Percentiles rank a stretch among this genome's conserved stretches.
Conservation (phyloP, 2,888 invertebrate genomes). For the Blastobasis lacticolella region DNA sequence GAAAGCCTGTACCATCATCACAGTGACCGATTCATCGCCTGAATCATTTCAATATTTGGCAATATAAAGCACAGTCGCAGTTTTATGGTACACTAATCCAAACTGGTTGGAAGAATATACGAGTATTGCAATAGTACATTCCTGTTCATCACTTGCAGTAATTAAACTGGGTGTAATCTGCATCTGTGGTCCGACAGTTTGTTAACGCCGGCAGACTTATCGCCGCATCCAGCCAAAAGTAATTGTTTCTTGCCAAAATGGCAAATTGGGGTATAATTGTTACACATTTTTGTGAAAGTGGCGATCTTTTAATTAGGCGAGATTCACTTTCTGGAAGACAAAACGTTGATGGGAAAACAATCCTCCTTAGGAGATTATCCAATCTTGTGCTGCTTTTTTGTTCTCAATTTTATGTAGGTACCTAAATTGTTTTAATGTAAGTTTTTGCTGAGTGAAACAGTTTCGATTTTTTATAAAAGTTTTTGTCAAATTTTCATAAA, state of each 20-base stretch:
- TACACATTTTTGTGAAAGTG: slow-evolving; percentile 20
- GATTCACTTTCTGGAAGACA: too few species aligned
- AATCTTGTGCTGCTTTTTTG: neutral
- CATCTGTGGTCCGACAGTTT: slow-evolving; percentile 3
- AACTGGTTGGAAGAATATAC: too few species aligned
- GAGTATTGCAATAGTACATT: too few species aligned
- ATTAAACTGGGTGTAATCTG: slow-evolving; percentile 30
- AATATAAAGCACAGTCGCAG: too few species aligned
- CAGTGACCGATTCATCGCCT: too few species aligned
- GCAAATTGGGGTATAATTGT: slow-evolving; percentile 35
- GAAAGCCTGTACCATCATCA: too few species aligned
- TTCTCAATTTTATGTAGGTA: neutral
- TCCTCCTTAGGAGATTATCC: neutral
- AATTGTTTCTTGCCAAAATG: slow-evolving; percentile 49
- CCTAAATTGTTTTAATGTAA: neutral
- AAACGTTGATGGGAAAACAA: too few species aligned
- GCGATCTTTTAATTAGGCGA: too few species aligned
- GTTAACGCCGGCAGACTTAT: slow-evolving; percentile 29
- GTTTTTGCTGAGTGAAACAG: neutral
- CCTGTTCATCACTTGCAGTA: slow-evolving; percentile 14
- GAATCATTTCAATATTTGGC: too few species aligned
- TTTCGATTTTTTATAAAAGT: too few species aligned
- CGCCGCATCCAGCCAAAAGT: slow-evolving; percentile 35
- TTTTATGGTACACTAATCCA: too few species aligned
- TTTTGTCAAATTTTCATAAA: too few species aligned